A percentile compares a stretch with the other conserved stretches of the same genome.
phyloP scores from a whole-genome alignment of 2,797 vertebrate genomes.

The Myotis pilosus region DNA sequence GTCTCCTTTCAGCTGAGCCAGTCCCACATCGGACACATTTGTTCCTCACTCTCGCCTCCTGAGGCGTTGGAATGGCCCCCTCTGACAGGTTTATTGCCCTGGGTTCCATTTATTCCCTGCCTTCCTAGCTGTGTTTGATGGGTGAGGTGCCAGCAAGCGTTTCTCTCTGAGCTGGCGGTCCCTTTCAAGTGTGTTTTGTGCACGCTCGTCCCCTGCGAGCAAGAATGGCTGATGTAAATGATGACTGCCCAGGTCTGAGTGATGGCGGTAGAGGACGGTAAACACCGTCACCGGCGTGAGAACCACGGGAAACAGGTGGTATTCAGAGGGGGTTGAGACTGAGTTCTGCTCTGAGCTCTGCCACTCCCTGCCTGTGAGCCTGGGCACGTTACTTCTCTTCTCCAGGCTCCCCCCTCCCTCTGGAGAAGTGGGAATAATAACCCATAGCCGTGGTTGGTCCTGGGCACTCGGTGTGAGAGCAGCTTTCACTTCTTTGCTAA shows the following conservation, averaged over 20 bases:
- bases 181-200: conserved; percentile 61
- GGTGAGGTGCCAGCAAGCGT: conserved; percentile 26
- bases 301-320: background rate
- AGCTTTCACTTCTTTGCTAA: background rate
- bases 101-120: conserved; percentile 73
- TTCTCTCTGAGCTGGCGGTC: conserved; percentile 49
- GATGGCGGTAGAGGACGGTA: background rate
- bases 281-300: background rate
- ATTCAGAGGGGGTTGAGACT: accelerated
- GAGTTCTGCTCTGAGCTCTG: background rate
- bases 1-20: conserved; percentile 79
- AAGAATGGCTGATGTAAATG: conserved; percentile 62
- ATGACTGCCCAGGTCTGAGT: background rate
- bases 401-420: background rate
- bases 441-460: background rate
- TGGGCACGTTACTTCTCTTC: background rate
- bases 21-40: conserved; percentile 73
- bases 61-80: conserved; percentile 65
- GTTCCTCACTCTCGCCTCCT: conserved; percentile 76
- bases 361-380: background rate
- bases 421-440: background rate
- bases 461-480: background rate
- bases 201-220: background rate
- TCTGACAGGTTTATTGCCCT: conserved; percentile 82
- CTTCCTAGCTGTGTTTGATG: conserved; percentile 60